Conservation (phyloP, 2,797 vertebrate genomes). For the Calcarius lapponicus region DNA sequence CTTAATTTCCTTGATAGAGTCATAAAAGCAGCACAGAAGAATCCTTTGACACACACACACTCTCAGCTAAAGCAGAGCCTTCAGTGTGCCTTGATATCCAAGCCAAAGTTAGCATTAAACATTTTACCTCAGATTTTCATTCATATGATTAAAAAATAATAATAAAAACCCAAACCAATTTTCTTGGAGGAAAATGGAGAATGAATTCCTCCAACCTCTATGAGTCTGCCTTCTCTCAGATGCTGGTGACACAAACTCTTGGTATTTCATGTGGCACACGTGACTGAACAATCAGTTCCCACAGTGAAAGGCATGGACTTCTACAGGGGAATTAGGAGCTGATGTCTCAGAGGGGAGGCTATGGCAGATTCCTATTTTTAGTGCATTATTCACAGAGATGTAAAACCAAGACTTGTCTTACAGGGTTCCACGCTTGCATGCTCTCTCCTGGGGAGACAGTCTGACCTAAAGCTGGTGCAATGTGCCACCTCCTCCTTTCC, state of each 20-base stretch:
- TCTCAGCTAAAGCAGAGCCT: background rate
- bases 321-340: background rate
- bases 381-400: conserved; percentile 5
- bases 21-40: background rate
- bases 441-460: background rate
- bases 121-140: background rate
- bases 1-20: background rate
- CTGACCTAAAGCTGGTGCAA: background rate
- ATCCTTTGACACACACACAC: background rate
- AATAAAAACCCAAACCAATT: too few species aligned
- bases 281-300: background rate
- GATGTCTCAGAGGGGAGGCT: background rate
- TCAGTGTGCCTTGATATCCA: background rate
- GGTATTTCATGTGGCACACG: background rate
- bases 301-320: background rate
- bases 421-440: background rate
- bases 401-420: background rate
- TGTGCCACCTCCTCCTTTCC: background rate
- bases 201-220: background rate
- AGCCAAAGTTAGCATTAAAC: background rate
- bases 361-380: conserved; percentile 2
- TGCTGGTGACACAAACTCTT: background rate
- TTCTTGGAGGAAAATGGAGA: background rate
- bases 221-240: background rate
- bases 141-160: background rate